Conservation (phyloP, 1,140 invertebrate species). For the Sycophaga agraensis region DNA sequence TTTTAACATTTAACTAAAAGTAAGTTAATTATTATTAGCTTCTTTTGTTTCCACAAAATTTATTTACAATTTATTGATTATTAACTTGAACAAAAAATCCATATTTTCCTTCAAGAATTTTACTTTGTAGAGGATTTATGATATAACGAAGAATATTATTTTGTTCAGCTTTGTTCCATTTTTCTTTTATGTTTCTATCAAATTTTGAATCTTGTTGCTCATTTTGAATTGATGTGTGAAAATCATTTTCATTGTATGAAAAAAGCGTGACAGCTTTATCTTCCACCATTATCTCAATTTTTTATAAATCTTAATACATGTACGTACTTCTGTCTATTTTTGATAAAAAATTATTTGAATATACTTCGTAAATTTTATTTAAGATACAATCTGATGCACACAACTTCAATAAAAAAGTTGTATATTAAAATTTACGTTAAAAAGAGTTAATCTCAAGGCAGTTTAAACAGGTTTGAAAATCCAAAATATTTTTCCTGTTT, state of each 20-base stretch:
- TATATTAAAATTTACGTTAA: no score
- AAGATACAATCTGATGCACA: no score
- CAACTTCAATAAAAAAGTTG: no score
- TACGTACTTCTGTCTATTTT: no score
- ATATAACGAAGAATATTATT: conserved; percentile 45
- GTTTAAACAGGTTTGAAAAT: no score
- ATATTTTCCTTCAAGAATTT: conserved; percentile 51
- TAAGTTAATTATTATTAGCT: conserved; percentile 35
- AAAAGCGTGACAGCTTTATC: background rate
- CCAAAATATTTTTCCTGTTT: no score
- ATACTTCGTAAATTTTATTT: no score
- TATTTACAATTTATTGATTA: conserved; percentile 12
- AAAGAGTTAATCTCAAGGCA: no score
- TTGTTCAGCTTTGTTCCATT: conserved; percentile 42
- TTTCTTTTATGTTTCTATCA: conserved; percentile 40
- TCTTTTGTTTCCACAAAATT: conserved; percentile 28
- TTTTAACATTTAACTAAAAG: conserved; percentile 67
- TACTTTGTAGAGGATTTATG: conserved; percentile 41
- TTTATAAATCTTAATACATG: no score
- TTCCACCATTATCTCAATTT: conserved; percentile 1
- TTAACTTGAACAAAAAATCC: conserved; percentile 51
- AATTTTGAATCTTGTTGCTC: conserved; percentile 40
- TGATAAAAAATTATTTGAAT: no score
- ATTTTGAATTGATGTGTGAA: conserved; percentile 20
- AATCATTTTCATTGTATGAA: conserved; percentile 27